Evolutionary conservation across 2,888 invertebrate species (phyloP), one percentile per base, ranked within the genome.

Genomic region (Diloba caeruleocephala): DNA sequence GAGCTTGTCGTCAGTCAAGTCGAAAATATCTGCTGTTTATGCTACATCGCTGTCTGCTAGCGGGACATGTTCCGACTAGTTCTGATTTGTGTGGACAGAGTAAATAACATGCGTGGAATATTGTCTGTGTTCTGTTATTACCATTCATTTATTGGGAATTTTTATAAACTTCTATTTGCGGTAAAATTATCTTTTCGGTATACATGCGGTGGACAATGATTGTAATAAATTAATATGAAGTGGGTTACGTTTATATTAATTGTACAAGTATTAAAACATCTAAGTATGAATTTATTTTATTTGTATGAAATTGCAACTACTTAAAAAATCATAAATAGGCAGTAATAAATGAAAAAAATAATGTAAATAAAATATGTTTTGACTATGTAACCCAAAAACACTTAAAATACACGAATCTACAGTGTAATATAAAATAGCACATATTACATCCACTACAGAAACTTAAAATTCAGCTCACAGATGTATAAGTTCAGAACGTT

Each of bases 11-110:
- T 87, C 84, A 84, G 85, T 89, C 82, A 79, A 71, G 76, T 71
- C 78, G 45, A 79, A 89, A 88, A 89, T 89, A 88, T 78, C 72
- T 26, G 54, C 38, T 84, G 85, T 88, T 88, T 88, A 84, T 79
- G 65, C 74, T 65, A 70, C 61, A 71, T 64, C 70, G 70, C 75
- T 79, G 84, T 79, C 82, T 78, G 73, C 65, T 10, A 68, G 58
- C 58, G 65, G 34, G 44, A 55, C 66, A 58, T 58, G 71, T 73
- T 66, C 41, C 46, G 51, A 71, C 71, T 62, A 73, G 71, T 71
- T 44, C 49, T 42, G 52, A 55, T 52, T 58, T 63, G 57, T 60
- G 26, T 23, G 42, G 51, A 65, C 62, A 62, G 44, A 56, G 62
- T 45, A 55, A 58, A 63, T 34, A 57, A 46, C 41, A 43, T 17